Conservation (phyloP, 2,888 invertebrate species). For the Aplocera efformata region DNA sequence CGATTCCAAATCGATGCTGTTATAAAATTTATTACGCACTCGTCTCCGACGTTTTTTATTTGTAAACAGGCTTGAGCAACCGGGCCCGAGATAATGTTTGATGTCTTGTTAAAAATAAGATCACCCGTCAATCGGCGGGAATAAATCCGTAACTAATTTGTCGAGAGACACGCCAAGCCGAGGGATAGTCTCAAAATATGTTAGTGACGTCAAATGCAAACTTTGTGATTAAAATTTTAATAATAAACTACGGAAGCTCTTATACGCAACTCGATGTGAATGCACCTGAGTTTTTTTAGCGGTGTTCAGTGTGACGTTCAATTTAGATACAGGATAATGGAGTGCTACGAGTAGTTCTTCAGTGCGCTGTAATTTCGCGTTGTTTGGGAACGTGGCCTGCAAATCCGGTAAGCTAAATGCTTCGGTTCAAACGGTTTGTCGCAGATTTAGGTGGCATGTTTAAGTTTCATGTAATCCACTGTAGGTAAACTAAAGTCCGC, state of each 20-base stretch:
- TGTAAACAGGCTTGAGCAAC: constrained; percentile 75
- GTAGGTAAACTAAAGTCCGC: constrained; percentile 75
- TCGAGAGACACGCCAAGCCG: constrained; percentile 63
- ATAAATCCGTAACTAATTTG: constrained; percentile 76
- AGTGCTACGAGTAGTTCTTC: constrained; percentile 31
- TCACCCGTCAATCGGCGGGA: constrained; percentile 67
- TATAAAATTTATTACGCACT: constrained; percentile 79
- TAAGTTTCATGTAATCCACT: constrained; percentile 74
- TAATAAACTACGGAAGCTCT: constrained; percentile 48
- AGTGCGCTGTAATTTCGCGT: constrained; percentile 39
- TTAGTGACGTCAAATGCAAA: constrained; percentile 50
- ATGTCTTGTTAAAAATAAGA: constrained; percentile 79
- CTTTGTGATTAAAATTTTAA: constrained; percentile 70
- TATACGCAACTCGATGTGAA: constrained; percentile 31
- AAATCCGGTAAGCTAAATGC: constrained; percentile 53
- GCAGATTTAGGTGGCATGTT: constrained; percentile 73
- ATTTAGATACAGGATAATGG: constrained; percentile 35
- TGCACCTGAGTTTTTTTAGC: constrained; percentile 30
- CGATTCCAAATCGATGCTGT: constrained; percentile 73
- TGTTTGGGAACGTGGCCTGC: constrained; percentile 42
- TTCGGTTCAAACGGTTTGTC: constrained; percentile 58
- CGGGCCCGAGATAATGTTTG: constrained; percentile 72
- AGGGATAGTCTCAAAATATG: constrained; percentile 64
- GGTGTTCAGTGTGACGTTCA: constrained; percentile 31
- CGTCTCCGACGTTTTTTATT: constrained; percentile 73